Evolutionary conservation across 2,113 vertebrate genomes (phyloP), one percentile per base, ranked within the genome.

Genomic region (Platysteira castanea): DNA sequence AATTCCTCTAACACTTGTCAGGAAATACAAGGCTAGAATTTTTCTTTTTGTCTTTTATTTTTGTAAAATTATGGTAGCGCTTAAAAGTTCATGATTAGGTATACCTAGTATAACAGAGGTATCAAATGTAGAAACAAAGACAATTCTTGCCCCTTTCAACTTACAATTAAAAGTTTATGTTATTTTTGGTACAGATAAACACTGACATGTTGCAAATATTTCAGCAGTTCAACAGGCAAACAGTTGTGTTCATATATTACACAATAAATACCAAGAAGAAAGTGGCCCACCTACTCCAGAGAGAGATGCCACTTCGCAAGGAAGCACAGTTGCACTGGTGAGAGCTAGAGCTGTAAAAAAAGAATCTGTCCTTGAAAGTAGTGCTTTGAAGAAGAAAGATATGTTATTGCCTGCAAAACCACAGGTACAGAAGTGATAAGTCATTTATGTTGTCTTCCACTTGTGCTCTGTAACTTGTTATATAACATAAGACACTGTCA

Each of bases 291-390:
- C 76, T 52, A 35, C 69, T n/a, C 46, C 93, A 37, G 96, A 93
- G 64, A 95, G 96, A 80, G 93, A 85, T 67, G 91, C 93, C 24
- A 30, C 96, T 95, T 95, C 96, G n/a, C 96, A 56, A 53, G 88
- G 85, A 39, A 96, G 91, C 13, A 44, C 95, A 46, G 93, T 98
- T 80, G 95, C 86, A 24, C 44, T 97, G 12, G 31, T 92, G 89
- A 97, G 95, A 90, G 83, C 96, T 70, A 94, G 97, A 93, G 95
- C 96, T 90, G 92, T 94, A 21, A 96, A 79, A 75, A 96, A 92
- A 37, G 16, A 77, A 26, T 52, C 31, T 17, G 23, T 65, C 19
- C 86, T 75, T 46, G 69, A 90, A 50, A 78, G 16, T 28, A 74
- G 31, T 44, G 42, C 79, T 77, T 57, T 65, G 64, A 97, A 91